Evolutionary conservation across 2,113 vertebrate species (phyloP), one percentile per base, ranked within the genome.

Genomic region (Notothenia rossii): DNA sequence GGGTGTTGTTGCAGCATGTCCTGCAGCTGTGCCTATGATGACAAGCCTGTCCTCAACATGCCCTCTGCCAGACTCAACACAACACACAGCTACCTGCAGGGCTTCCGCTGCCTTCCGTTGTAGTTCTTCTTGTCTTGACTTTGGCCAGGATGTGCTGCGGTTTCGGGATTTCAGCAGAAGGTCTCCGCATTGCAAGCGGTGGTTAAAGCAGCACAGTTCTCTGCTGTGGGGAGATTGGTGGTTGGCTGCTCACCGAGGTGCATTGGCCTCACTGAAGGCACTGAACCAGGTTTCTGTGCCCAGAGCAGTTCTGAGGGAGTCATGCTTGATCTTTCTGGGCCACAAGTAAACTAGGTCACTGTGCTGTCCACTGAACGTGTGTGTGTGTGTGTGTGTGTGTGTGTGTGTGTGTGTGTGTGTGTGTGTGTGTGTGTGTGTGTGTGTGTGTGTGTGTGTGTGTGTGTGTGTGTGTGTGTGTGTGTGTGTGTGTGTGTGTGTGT

Each of bases 321-420:
- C 93, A 91, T 91, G 92, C 89, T 83, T 75, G 85, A 76, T 87
- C 81, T 94, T 95, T 94, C 86, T 91, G 84, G 91, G 91, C 89
- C 73, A 74, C 88, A 40, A 77, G 66, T 64, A 92, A 92, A 91
- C 70, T 93, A 90, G 88, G 91, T 88, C 88, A 91, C 82, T 89
- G 87, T 88, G 87, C 81, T 90, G 85, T 89, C 83, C 29, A 25
- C 67, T 81, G 70, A 43, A 56, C 33, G 25, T 80, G 56, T 59
- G 54, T 72, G 75, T 85, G 72, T 80, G 56, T 77, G 60, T 88
- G 65, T 67, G 51, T 86, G 43, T 68, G 69, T 71, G 56, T 76
- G 43, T 56, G 50, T 48, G 75, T 83, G 72, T 83, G 58, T 63
- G 62, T 84, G 58, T 82, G 66, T 69, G 43, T 68, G 68, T 77